These are phyloP conservation scores for Rhopalosiphum padi DNA, from an alignment of 1,140 invertebrate species.

Conservation along the genomic window DNA sequence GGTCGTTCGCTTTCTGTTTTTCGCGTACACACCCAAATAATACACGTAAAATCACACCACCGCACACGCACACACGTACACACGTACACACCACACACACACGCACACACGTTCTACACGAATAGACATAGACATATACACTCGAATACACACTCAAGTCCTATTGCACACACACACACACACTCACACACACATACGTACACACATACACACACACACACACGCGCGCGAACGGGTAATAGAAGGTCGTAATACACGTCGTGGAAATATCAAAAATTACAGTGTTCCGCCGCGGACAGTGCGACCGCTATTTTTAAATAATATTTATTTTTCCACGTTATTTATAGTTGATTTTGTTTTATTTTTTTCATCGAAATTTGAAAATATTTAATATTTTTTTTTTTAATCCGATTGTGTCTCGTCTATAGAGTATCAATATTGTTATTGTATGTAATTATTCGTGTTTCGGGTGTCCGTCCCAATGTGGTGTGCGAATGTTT, in stretches of 20 bases:
- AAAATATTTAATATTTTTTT: background rate
- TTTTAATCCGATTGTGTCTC: background rate
- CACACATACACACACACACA: no score
- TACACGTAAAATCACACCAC: background rate
- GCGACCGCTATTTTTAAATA: background rate
- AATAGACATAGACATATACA: background rate
- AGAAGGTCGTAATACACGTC: no score
- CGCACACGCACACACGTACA: background rate
- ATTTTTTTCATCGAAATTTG: background rate
- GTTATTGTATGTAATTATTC: background rate
- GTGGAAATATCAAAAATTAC: background rate
- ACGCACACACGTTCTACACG: no score
- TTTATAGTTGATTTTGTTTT: background rate
- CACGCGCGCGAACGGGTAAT: background rate
- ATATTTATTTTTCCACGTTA: background rate
- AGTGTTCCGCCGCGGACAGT: background rate
- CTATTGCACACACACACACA: background rate
- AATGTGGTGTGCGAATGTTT: conserved; percentile 18
- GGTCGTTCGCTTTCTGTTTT: background rate
- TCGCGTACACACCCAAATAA: background rate
- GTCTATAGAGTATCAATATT: background rate
- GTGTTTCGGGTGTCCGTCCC: background rate
- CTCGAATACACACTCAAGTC: no score
- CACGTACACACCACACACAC: background rate
- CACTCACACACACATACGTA: background rate